Conservation (phyloP, 2,888 invertebrate genomes). For the Tupiocoris notatus region DNA sequence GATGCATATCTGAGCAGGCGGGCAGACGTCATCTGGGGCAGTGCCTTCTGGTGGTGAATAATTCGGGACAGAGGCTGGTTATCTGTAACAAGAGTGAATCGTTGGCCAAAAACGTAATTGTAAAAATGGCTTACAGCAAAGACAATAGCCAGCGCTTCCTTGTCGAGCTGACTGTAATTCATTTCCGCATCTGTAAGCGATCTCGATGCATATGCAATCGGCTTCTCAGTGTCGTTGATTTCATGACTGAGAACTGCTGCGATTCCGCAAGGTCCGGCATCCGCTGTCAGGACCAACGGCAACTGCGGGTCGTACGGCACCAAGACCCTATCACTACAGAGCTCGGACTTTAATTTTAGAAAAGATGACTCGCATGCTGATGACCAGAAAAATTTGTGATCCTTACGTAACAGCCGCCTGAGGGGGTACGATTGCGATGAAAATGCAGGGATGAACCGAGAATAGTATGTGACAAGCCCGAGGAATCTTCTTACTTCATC, state of each 20-base stretch:
- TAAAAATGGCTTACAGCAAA: too few relatives aligned
- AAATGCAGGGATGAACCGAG: conserved; percentile 46
- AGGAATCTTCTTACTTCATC: conserved; percentile 45
- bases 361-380: conserved; percentile 47
- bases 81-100: conserved; percentile 28
- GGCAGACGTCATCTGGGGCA: conserved; percentile 39
- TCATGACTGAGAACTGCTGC: conserved; percentile 42
- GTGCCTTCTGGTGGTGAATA: conserved; percentile 18
- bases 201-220: conserved; percentile 47
- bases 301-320: conserved; percentile 46
- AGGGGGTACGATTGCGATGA: conserved; percentile 45
- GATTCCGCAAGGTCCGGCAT: conserved; percentile 43
- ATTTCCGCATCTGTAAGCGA: conserved; percentile 51
- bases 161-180: too few relatives aligned
- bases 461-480: conserved; percentile 47
- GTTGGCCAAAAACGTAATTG: background rate
- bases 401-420: conserved; percentile 41
- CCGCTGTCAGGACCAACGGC: conserved; percentile 45
- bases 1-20: conserved; percentile 37
- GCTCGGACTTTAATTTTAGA: conserved; percentile 47
- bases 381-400: conserved; percentile 46
- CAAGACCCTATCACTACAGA: conserved; percentile 48
- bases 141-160: too few relatives aligned
- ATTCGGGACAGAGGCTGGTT: conserved; percentile 37
- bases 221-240: conserved; percentile 38